Percentiles rank a stretch among this genome's conserved stretches.
Evolutionary conservation across 2,888 invertebrate genomes (phyloP).

Genomic region (Apodemia duryi): DNA sequence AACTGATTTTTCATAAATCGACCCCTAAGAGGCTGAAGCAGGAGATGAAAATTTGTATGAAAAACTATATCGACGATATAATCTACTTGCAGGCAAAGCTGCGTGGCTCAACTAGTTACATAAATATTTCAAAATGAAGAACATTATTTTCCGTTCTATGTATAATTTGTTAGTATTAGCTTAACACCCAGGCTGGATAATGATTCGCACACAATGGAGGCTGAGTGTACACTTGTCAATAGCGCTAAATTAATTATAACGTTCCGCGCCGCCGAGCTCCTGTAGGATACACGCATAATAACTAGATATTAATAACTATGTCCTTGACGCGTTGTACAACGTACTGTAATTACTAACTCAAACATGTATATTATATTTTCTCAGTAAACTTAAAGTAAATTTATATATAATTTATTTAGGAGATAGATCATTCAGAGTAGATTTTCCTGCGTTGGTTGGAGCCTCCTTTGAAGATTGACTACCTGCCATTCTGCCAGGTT

Average conservation of each 20-base stretch:
- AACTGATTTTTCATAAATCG: too few species aligned
- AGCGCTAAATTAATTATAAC: slow-evolving; percentile 17
- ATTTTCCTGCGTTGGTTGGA: too few species aligned
- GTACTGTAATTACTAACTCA: background rate
- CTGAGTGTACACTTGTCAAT: background rate
- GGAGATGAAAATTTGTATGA: too few species aligned
- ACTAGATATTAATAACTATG: background rate
- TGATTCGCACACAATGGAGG: background rate
- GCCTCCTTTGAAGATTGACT: too few species aligned
- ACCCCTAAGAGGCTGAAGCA: too few species aligned
- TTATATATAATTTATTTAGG: too few species aligned
- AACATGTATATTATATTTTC: background rate
- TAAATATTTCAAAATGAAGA: background rate
- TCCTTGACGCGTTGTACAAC: background rate
- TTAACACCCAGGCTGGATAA: background rate
- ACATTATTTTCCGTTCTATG: background rate
- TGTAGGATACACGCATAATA: background rate
- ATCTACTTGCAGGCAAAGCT: too few species aligned
- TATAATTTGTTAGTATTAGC: background rate
- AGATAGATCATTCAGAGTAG: too few species aligned
- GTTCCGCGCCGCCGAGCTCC: slow-evolving; percentile 10
- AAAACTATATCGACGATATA: too few species aligned
- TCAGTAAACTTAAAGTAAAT: too few species aligned
- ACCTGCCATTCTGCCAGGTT: too few species aligned
- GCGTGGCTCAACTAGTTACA: too few species aligned